phyloP scores from a whole-genome alignment of 2,888 invertebrate species.

The Xanthia togata region DNA sequence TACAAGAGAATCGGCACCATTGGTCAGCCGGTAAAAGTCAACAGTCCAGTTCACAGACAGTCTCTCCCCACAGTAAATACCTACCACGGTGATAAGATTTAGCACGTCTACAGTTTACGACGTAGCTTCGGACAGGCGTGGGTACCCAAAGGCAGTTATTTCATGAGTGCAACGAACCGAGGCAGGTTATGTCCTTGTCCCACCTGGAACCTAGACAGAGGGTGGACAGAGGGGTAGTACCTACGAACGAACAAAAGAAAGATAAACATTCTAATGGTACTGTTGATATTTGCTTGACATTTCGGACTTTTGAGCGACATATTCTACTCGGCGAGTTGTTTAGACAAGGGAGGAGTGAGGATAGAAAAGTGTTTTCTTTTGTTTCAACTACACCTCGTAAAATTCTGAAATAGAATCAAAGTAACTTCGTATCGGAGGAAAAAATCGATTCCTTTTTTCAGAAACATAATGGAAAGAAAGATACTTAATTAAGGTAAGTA shows the following conservation, averaged over 20 bases:
- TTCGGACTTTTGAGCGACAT: constrained; percentile 15
- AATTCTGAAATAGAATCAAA: background rate
- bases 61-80: constrained; percentile 16
- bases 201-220: constrained; percentile 51
- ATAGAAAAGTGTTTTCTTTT: constrained; percentile 10
- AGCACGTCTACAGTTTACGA: constrained; percentile 21
- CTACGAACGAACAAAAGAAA: constrained; percentile 14
- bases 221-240: background rate
- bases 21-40: no score
- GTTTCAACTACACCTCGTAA: background rate
- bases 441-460: background rate
- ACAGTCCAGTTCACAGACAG: constrained; percentile 13
- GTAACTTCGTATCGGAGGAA: background rate
- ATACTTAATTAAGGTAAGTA: no score
- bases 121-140: background rate
- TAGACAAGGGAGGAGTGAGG: background rate
- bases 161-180: constrained; percentile 57
- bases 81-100: constrained; percentile 37
- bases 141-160: constrained; percentile 19
- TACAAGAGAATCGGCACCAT: no score
- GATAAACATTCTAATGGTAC: constrained; percentile 27
- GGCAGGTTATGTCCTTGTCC: constrained; percentile 23
- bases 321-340: constrained; percentile 2
- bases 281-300: constrained; percentile 44
- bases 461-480: no score